These are phyloP conservation scores for Myopa tessellatipennis DNA, from an alignment of 2,888 invertebrate genomes.

Conservation along the genomic window DNA sequence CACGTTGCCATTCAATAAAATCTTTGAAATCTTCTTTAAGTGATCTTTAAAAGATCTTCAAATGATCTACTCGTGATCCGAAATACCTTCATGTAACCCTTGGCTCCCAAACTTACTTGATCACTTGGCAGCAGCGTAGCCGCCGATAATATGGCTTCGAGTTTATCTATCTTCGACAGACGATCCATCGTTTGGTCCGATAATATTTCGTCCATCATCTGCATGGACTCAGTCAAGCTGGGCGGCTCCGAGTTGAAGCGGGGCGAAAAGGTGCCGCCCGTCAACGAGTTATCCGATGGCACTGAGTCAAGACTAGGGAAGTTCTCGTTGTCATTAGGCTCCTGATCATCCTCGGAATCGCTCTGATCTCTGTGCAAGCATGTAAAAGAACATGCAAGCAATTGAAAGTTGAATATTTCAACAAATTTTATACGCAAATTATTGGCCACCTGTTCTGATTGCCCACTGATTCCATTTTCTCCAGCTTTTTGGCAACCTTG, in stretches of 20 bases:
- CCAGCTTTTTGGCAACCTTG: slow-evolving; percentile 91
- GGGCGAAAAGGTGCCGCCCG: slow-evolving; percentile 77
- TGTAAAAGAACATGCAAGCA: neutral
- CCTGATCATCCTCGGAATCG: slow-evolving; percentile 79
- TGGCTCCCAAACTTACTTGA: slow-evolving; percentile 56
- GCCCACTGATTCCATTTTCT: slow-evolving; percentile 85
- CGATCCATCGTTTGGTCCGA: slow-evolving; percentile 86
- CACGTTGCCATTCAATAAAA: neutral
- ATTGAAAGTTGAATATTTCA: slow-evolving; percentile 9
- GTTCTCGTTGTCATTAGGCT: slow-evolving; percentile 76
- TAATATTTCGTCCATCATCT: slow-evolving; percentile 86
- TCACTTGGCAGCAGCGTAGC: slow-evolving; percentile 79
- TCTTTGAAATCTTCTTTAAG: neutral
- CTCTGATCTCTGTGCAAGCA: slow-evolving; percentile 72
- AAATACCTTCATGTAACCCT: too few relatives aligned
- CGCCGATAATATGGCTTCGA: slow-evolving; percentile 86
- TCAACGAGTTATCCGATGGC: slow-evolving; percentile 77
- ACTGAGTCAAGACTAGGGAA: slow-evolving; percentile 85
- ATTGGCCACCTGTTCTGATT: slow-evolving; percentile 72
- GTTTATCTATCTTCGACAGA: slow-evolving; percentile 85
- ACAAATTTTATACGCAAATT: too few relatives aligned
- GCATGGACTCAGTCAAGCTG: slow-evolving; percentile 89
- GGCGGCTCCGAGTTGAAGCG: slow-evolving; percentile 71
- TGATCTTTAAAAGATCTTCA: neutral
- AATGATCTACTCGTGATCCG: too few relatives aligned